Conservation (phyloP, 1,140 invertebrate genomes). For the Pinna nobilis region DNA sequence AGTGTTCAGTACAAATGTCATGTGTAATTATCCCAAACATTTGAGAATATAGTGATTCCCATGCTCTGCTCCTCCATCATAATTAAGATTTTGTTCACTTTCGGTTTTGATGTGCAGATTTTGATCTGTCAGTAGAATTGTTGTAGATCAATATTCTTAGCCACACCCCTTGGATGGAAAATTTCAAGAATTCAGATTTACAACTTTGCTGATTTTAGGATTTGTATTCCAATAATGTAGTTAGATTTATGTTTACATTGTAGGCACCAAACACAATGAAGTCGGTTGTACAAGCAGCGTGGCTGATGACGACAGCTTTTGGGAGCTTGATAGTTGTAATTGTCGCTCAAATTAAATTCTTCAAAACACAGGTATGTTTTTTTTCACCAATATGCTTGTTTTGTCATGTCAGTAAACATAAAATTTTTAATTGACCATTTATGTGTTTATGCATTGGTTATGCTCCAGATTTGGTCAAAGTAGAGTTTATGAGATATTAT, state of each 20-base stretch:
- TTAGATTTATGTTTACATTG: conserved; percentile 68
- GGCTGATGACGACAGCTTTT: conserved; percentile 91
- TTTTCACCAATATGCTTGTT: background rate
- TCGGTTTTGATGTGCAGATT: no score
- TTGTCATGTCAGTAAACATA: no score
- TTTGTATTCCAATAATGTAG: background rate
- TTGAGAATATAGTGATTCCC: no score
- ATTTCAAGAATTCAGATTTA: background rate
- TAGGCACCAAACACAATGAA: conserved; percentile 95
- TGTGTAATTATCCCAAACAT: no score
- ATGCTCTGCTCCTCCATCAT: no score
- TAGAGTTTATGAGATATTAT: background rate
- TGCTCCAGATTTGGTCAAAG: background rate
- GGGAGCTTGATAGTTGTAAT: conserved; percentile 94
- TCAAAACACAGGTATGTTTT: conserved; percentile 58
- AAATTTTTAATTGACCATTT: no score
- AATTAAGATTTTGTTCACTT: no score
- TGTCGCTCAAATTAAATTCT: conserved; percentile 81
- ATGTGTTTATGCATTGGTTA: background rate
- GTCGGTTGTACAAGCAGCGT: conserved; percentile 90
- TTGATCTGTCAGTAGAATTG: no score
- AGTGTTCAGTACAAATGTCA: no score
- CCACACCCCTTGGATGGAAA: background rate
- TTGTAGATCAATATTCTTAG: no score
- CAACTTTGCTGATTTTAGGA: background rate